Evolutionary conservation across 1,140 invertebrate genomes (phyloP), one percentile per base, ranked within the genome.

Genomic region (Zophobas morio): DNA sequence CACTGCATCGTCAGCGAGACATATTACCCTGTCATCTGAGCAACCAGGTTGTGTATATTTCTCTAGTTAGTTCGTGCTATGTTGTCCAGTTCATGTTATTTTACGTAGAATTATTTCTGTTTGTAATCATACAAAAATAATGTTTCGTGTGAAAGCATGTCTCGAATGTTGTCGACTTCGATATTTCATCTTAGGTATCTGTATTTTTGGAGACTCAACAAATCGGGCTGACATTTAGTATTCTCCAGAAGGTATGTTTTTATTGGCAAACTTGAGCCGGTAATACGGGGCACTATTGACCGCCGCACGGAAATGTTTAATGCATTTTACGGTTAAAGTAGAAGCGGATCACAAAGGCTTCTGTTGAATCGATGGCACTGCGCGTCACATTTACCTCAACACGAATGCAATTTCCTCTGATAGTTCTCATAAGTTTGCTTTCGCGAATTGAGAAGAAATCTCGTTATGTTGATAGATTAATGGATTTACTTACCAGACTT

Each of bases 231-330:
- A 51, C 49, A 51, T 74, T 40, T 76, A 51, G 46, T 54, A 57
- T 51, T 74, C 53, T 36, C 53, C 2, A 37, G 39, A 54, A 2
- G 54, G 39, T 57, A 47, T 73, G 49, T 74, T 74, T 74, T 74
- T 74, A 74, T 74, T 74, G 57, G 40, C 40, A n/a, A 6, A 20
- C 73, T 74, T 74, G 71, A 74, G 73, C 73, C 56, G 37, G 51
- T 74, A 74, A 74, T 74, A 53, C 73, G 73, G 49, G 54, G 32
- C 73, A 74, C 73, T 74, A 74, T 74, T 74, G 73, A 74, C 73
- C 73, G 73, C 57, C 42, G 8, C 40, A 34, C 73, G 35, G 73
- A 56, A 53, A 74, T 74, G 73, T 63, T 74, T 74, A 74, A 74
- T 74, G 73, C 57, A 74, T 74, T 74, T 74, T 74, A 56, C 54